These are phyloP conservation scores for Spermophilus dauricus DNA, from an alignment of 2,113 vertebrate species.

Conservation along the genomic window DNA sequence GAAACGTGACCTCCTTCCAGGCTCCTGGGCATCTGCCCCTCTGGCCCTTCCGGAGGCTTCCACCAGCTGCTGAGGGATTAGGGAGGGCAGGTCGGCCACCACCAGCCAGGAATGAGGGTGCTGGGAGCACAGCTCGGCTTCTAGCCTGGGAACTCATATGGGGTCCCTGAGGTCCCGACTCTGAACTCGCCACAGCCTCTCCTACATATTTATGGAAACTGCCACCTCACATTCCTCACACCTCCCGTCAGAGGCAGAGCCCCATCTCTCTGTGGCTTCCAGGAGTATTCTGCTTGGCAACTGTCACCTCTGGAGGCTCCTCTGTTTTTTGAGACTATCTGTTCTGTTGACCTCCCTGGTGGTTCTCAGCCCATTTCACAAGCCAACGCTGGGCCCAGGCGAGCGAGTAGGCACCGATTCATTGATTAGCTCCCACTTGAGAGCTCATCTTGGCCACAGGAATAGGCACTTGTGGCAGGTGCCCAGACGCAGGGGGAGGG, in stretches of 20 bases:
- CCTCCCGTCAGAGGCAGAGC: neutral
- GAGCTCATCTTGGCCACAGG: neutral
- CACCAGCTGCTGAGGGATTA: neutral
- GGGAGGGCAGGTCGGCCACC: neutral
- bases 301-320: neutral
- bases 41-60: neutral
- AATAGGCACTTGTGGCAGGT: fast-evolving
- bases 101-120: neutral
- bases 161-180: neutral
- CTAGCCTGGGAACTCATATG: neutral
- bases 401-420: neutral
- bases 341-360: neutral
- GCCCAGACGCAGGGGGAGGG: neutral
- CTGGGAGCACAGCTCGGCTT: neutral
- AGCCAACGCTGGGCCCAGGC: neutral
- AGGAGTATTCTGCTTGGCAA: neutral
- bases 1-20: neutral
- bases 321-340: neutral
- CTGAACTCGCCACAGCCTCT: neutral
- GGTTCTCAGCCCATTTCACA: neutral
- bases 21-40: neutral
- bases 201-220: neutral
- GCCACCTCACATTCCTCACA: neutral
- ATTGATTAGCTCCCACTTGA: neutral
- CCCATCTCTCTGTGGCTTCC: neutral